Evolutionary conservation across 2,113 vertebrate genomes (phyloP), one percentile per base, ranked within the genome.

Genomic region (Micromys minutus): DNA sequence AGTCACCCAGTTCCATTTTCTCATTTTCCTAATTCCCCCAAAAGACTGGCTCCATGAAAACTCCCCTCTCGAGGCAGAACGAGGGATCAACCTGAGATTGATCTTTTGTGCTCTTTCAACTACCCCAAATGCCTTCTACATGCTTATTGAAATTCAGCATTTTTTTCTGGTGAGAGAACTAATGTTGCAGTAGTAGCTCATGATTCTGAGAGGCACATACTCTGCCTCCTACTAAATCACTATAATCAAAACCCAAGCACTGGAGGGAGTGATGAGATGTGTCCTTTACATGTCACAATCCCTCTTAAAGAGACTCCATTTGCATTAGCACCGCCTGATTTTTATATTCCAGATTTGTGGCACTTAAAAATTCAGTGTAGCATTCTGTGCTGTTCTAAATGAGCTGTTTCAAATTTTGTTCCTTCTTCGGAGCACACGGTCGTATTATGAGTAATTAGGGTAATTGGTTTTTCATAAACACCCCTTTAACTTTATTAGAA

Each of bases 401-500:
- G 72, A 94, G 92, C 86, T 92, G 61, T 57, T 97, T 92, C 89
- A 91, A 88, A 85, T 96, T 92, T 96, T 67, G 91, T 97, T 96
- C 93, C 87, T 92, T 95, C 87, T 86, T 89, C 83, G 84, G 89
- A 93, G 76, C 57, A 87, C 77, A 93, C 17, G 81, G 29, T 94
- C 86, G 71, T 81, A 95, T 95, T 95, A 94, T 59, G 81, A 94
- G 92, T 94, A 97, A 97, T 97, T 97, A 97, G 77, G 90, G 92
- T 97, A 96, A 98, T 84, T 95, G 55, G 69, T 92, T 97, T 97
- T 96, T 93, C 95, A 95, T 94, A 97, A 97, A 97, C 87, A 94
- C 42, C 81, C 81, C 90, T 96, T 94, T 93, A 59, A 75, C 86
- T 96, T 95, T 95, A 96, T 97, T 96, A 97, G 92, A 85, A 83